phyloP scores from a whole-genome alignment of 2,797 vertebrate species.

The Scomberomorus guttatus region DNA sequence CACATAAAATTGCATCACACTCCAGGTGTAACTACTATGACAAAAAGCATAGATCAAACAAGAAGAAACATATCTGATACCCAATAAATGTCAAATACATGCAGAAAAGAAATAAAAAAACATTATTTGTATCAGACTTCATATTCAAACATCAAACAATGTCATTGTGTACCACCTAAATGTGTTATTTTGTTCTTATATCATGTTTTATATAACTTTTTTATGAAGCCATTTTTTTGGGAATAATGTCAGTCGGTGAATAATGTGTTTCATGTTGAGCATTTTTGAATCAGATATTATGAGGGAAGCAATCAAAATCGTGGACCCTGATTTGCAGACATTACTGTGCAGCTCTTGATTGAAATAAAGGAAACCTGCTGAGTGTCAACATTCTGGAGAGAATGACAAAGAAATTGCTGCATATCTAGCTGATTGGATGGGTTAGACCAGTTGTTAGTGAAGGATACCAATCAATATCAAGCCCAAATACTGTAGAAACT shows the following conservation, averaged over 20 bases:
- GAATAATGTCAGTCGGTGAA: background rate
- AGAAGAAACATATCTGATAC: background rate
- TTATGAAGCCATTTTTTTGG: background rate
- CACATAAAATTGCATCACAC: background rate
- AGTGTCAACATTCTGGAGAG: constrained; percentile 55
- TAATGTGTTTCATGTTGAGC: background rate
- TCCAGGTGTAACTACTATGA: background rate
- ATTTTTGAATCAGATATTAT: constrained; percentile 18
- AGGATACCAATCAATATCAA: constrained; percentile 55
- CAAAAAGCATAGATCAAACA: background rate
- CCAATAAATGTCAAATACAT: too few relatives aligned
- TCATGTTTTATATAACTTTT: background rate
- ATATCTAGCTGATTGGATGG: constrained; percentile 54
- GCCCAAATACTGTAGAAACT: constrained; percentile 17
- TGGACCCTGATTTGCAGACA: constrained; percentile 41
- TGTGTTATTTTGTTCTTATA: background rate
- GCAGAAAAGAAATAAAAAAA: background rate
- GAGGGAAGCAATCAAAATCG: constrained; percentile 27
- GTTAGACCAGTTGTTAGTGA: constrained; percentile 27
- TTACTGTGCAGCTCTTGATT: constrained; percentile 50
- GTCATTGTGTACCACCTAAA: background rate
- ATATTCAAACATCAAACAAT: background rate
- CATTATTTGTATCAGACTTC: too few relatives aligned
- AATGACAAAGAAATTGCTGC: constrained; percentile 55
- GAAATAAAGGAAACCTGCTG: constrained; percentile 58